These are phyloP conservation scores for Poecile montanus DNA, from an alignment of 2,797 vertebrate genomes.

Conservation along the genomic window DNA sequence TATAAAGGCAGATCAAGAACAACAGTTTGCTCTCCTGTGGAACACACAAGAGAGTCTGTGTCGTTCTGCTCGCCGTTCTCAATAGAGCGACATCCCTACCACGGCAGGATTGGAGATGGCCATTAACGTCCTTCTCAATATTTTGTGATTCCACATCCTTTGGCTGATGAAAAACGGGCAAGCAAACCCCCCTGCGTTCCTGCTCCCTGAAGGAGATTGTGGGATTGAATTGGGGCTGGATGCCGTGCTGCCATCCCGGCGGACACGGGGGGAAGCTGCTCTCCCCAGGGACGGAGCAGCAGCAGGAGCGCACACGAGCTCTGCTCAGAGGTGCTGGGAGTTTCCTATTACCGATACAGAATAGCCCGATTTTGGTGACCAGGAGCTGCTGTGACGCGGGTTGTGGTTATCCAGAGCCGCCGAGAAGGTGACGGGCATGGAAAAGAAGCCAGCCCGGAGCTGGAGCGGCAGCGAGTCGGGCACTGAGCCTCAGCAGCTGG, in stretches of 20 bases:
- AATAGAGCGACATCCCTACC: too few relatives aligned
- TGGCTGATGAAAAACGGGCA: not conserved
- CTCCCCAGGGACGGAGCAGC: not conserved
- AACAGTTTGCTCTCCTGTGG: too few relatives aligned
- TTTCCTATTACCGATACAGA: slow-evolving; percentile 50
- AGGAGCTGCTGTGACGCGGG: not conserved
- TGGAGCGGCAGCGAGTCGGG: not conserved
- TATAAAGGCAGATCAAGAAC: too few relatives aligned
- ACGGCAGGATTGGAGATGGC: not conserved
- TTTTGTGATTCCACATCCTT: not conserved
- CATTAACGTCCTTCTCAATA: not conserved
- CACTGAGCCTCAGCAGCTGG: not conserved
- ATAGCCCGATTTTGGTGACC: slow-evolving; percentile 10
- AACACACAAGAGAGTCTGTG: too few relatives aligned
- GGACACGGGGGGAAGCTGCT: not conserved
- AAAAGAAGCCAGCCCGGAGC: not conserved
- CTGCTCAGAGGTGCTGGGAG: not conserved
- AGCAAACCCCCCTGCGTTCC: fast-evolving
- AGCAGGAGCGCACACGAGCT: not conserved
- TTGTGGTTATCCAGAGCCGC: not conserved
- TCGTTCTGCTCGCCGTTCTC: too few relatives aligned
- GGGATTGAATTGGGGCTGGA: not conserved
- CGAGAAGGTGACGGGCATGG: not conserved
- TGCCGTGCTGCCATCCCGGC: not conserved
- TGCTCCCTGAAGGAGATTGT: fast-evolving